Base-by-base conservation (phyloP, 1,140 invertebrate genomes). In the Drosophila burlai region DNA sequence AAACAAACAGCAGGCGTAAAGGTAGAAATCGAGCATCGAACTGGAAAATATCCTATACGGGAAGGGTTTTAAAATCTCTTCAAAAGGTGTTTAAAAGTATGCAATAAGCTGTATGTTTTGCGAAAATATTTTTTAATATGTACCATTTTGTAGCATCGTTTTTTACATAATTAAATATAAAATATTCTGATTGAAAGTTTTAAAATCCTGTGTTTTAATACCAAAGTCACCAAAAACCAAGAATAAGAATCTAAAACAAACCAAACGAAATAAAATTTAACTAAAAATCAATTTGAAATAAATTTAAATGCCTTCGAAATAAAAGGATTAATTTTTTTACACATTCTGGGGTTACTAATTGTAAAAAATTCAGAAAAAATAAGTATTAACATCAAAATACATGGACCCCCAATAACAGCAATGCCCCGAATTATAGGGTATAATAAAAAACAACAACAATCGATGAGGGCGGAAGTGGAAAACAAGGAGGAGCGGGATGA, bases 1-100 rank as follows among this genome's bases (percentile, higher is more conserved):
- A 84, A 85, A 85, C 82, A 84, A 84, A 85, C 77, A 76, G 61
- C 42, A 43, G 40, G 38, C 38, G 40, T 13, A 7, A 2, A 43
- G 11, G 2, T 0, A 26, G 0, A 40, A 16, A 24, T 13, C 11
- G 7, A 9, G 6, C 18, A 16, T 24, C 38, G 55, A 50, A 21
- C 11, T 5, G n/a, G 10, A n/a, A 21, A 16, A 29, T 62, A 67
- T 62, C 43, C 40, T 47, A 24, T 13, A 24, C 3, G 21, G 11
- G 21, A 18, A 21, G 18, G 11, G 11, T 1, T 21, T 46, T 13
- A 5, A 24, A 46, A 46, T 13, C 21, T 15, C 18, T 46, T 46
- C 2, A 24, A 21, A 21, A 46, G 10, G 18, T 21, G 18, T 3
- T 0, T 4, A 21, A 46, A 15, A 15, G 2, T 13, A 24, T 24